Conservation (phyloP, 2,888 invertebrate genomes). For the Spisula subtruncata region DNA sequence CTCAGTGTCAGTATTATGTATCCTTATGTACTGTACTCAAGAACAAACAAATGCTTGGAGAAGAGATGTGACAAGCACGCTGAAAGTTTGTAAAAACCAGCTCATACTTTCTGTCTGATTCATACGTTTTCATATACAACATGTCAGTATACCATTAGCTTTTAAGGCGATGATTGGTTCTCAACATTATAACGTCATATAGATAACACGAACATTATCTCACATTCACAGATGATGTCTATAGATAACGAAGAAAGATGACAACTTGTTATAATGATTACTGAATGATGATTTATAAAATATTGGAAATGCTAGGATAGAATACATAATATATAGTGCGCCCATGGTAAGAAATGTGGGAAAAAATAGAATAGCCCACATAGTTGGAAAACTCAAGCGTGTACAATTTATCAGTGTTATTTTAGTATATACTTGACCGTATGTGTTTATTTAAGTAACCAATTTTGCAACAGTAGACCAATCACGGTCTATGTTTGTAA, state of each 20-base stretch:
- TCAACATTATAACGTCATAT: not conserved
- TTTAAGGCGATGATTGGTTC: constrained; percentile 10
- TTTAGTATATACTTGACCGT: too few species aligned
- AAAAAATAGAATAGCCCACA: too few species aligned
- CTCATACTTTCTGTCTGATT: not conserved
- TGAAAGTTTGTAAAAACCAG: not conserved
- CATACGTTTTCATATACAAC: not conserved
- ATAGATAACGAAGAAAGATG: not conserved
- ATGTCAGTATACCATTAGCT: constrained; percentile 3
- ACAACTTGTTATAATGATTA: not conserved
- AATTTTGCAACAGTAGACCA: too few species aligned
- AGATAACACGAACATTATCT: not conserved
- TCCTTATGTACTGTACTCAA: too few species aligned
- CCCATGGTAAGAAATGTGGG: too few species aligned
- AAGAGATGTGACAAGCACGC: not conserved
- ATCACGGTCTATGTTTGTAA: too few species aligned
- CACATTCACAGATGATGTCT: not conserved
- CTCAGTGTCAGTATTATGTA: too few species aligned
- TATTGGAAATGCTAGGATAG: not conserved
- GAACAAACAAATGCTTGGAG: not conserved
- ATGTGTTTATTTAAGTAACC: too few species aligned
- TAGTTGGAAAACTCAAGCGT: too few species aligned
- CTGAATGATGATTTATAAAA: not conserved
- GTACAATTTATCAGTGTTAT: too few species aligned
- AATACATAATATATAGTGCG: too few species aligned